A percentile compares a stretch with the other conserved stretches of the same genome.
phyloP scores from a whole-genome alignment of 2,113 vertebrate species.

The Sebastes fasciatus region DNA sequence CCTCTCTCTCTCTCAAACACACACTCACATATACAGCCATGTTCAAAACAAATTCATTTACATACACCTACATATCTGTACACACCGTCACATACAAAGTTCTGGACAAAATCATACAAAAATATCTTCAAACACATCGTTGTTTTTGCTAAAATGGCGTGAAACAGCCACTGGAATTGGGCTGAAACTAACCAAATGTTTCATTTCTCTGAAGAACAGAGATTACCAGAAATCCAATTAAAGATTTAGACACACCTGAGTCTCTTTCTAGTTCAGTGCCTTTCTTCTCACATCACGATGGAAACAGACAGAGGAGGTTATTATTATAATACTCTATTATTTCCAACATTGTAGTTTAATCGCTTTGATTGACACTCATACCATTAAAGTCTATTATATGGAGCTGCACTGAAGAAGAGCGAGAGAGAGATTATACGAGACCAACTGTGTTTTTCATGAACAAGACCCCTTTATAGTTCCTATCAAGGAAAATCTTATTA shows the following conservation, averaged over 20 bases:
- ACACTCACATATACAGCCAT: conserved; percentile 4
- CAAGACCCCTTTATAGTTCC: neutral
- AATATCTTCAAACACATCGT: neutral
- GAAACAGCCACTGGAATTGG: neutral
- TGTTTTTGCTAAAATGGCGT: conserved; percentile 25
- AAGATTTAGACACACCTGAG: conserved; percentile 44
- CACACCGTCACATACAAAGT: neutral
- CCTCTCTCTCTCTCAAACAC: neutral
- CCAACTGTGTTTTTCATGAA: neutral
- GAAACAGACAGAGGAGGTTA: neutral
- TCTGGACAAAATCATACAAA: neutral
- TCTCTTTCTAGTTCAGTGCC: conserved; percentile 2
- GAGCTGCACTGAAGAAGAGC: neutral
- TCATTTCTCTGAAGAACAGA: conserved; percentile 28
- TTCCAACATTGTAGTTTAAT: conserved; percentile 7
- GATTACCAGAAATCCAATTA: conserved; percentile 43
- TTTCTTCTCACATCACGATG: conserved; percentile 15
- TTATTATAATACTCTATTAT: neutral
- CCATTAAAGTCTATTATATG: neutral
- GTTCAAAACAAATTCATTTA: conserved; percentile 21
- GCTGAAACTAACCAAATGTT: conserved; percentile 24
- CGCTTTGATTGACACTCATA: conserved; percentile 6
- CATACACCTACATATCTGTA: conserved; percentile 1
- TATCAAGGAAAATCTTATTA: neutral
- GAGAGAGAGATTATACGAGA: neutral